These are phyloP conservation scores for Polyommatus iphigenia DNA, from an alignment of 2,888 invertebrate species.

Conservation along the genomic window DNA sequence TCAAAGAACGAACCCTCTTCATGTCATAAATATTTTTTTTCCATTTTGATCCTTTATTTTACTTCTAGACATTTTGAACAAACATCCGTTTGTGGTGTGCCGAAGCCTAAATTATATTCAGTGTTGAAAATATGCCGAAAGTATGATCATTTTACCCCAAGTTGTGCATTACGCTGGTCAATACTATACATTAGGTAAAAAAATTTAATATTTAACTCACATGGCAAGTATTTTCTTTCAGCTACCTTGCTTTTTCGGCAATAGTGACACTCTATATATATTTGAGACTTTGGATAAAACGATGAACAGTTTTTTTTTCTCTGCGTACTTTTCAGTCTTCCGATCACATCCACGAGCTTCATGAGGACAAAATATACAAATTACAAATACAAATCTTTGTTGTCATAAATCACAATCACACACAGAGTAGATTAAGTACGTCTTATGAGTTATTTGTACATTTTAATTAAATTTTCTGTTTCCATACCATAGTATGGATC, in stretches of 20 bases:
- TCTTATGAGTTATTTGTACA: too few relatives aligned
- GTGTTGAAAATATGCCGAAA: slow-evolving; percentile 40
- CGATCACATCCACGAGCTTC: slow-evolving; percentile 41
- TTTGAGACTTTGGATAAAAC: slow-evolving; percentile 43
- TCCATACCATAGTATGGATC: background rate
- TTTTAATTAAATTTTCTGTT: background rate
- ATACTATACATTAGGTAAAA: too few relatives aligned
- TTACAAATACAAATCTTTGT: too few relatives aligned
- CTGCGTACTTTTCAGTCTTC: slow-evolving; percentile 36
- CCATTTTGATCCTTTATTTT: slow-evolving; percentile 22
- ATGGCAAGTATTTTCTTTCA: slow-evolving; percentile 39
- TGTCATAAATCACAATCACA: too few relatives aligned
- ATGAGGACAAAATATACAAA: too few relatives aligned
- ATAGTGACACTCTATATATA: slow-evolving; percentile 37
- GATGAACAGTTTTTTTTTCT: slow-evolving; percentile 26
- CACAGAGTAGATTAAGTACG: too few relatives aligned
- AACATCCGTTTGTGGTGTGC: slow-evolving; percentile 41
- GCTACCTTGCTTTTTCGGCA: slow-evolving; percentile 38
- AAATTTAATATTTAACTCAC: slow-evolving; percentile 30
- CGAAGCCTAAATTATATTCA: slow-evolving; percentile 43
- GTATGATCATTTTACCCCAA: too few relatives aligned
- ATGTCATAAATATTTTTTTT: too few relatives aligned
- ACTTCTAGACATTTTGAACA: slow-evolving; percentile 42
- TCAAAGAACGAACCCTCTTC: too few relatives aligned
- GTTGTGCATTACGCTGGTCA: too few relatives aligned